Evolutionary conservation across 1,140 invertebrate species (phyloP).

Genomic region (Metopolophium dirhodum): DNA sequence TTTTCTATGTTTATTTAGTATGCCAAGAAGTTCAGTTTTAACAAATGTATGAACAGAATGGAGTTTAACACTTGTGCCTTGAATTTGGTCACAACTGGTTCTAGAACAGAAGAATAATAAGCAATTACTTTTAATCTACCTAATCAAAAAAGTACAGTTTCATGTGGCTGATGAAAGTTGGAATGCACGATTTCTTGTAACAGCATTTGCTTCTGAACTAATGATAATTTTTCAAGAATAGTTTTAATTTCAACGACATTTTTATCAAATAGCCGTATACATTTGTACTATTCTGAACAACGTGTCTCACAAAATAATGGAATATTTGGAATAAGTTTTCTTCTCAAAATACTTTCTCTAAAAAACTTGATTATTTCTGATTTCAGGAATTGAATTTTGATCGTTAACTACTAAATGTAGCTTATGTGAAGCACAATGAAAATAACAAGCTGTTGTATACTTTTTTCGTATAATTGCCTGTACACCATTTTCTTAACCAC

Average conservation of each 20-base stretch:
- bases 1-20: conserved; percentile 5
- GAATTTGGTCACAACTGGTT: conserved; percentile 14
- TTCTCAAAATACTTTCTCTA: no score
- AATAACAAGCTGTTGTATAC: conserved; percentile 25
- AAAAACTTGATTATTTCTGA: background rate
- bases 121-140: background rate
- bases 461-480: conserved; percentile 15
- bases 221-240: conserved; percentile 1
- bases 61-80: conserved; percentile 3
- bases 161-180: conserved; percentile 20
- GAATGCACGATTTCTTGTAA: conserved; percentile 11
- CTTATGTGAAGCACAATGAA: conserved; percentile 56
- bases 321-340: no score
- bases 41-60: background rate
- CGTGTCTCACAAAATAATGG: background rate
- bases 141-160: background rate
- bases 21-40: background rate
- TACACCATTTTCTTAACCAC: conserved; percentile 45
- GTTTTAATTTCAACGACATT: conserved; percentile 6
- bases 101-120: conserved; percentile 5
- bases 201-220: conserved; percentile 12
- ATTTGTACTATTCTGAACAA: background rate
- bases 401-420: conserved; percentile 16
- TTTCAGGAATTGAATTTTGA: background rate
- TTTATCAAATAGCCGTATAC: background rate